phyloP scores from a whole-genome alignment of 1,140 invertebrate species.

The Mya arenaria region DNA sequence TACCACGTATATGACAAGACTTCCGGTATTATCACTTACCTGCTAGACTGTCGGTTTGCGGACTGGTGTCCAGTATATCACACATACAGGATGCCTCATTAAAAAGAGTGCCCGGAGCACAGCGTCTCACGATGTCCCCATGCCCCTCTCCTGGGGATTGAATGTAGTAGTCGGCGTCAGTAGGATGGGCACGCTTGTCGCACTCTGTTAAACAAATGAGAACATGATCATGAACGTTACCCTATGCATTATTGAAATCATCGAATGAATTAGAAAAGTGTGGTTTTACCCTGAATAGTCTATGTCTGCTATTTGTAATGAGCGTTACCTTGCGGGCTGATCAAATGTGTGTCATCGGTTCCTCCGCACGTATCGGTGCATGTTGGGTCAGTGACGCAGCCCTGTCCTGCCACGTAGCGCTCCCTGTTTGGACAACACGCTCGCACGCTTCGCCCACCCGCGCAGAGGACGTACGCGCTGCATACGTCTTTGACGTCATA shows the following conservation, averaged over 20 bases:
- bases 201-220: too few species aligned
- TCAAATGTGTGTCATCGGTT: slow-evolving; percentile 18
- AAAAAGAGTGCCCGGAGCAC: slow-evolving; percentile 38
- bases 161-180: slow-evolving; percentile 9
- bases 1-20: too few species aligned
- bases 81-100: slow-evolving; percentile 30
- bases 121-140: neutral
- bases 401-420: slow-evolving; percentile 21
- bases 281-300: too few species aligned
- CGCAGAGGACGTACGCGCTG: slow-evolving; percentile 35
- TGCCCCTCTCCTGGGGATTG: slow-evolving; percentile 39
- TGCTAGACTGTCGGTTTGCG: slow-evolving; percentile 7
- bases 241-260: too few species aligned
- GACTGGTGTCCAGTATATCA: neutral
- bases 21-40: too few species aligned
- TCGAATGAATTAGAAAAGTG: too few species aligned
- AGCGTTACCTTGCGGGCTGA: slow-evolving; percentile 11
- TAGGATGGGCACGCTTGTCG: slow-evolving; percentile 5
- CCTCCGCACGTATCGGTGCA: slow-evolving; percentile 29
- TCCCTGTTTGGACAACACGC: slow-evolving; percentile 30
- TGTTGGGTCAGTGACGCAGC: slow-evolving; percentile 20
- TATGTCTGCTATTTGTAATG: too few species aligned
- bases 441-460: slow-evolving; percentile 13
- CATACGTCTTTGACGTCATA: slow-evolving; percentile 32
- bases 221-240: too few species aligned